phyloP scores from a whole-genome alignment of 2,797 vertebrate genomes.

The Hipposideros larvatus region DNA sequence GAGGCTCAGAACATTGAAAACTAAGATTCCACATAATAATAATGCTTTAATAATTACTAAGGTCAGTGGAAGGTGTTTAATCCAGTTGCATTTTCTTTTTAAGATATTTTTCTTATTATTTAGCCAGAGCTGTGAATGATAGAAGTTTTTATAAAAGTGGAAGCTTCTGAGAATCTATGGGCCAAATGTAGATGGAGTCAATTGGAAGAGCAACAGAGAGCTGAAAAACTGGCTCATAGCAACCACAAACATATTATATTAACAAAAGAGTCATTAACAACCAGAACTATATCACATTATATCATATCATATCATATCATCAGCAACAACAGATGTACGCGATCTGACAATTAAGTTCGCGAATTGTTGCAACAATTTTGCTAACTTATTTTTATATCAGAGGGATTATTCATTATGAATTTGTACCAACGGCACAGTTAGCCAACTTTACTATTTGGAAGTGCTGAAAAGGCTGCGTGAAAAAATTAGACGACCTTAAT shows the following conservation, averaged over 20 bases:
- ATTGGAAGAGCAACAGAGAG: background rate
- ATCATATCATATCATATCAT: no score
- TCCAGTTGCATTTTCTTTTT: slow-evolving; percentile 42
- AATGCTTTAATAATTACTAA: background rate
- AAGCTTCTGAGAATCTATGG: background rate
- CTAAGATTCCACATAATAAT: background rate
- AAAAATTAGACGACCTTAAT: no score
- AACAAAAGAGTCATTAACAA: background rate
- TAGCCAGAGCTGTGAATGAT: background rate
- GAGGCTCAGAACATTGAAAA: slow-evolving; percentile 20
- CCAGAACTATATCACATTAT: background rate
- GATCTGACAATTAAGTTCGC: no score
- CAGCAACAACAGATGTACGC: background rate
- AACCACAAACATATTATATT: background rate
- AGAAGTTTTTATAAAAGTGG: background rate
- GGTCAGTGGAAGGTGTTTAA: background rate
- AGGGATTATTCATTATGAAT: no score
- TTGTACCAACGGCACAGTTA: no score
- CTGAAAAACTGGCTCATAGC: background rate
- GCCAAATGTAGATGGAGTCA: background rate
- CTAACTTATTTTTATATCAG: no score
- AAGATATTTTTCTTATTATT: background rate
- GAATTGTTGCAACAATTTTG: no score
- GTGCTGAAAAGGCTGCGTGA: no score
- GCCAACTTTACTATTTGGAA: no score